Conservation (phyloP, 2,113 vertebrate genomes). For the Reinhardtius hippoglossoides region DNA sequence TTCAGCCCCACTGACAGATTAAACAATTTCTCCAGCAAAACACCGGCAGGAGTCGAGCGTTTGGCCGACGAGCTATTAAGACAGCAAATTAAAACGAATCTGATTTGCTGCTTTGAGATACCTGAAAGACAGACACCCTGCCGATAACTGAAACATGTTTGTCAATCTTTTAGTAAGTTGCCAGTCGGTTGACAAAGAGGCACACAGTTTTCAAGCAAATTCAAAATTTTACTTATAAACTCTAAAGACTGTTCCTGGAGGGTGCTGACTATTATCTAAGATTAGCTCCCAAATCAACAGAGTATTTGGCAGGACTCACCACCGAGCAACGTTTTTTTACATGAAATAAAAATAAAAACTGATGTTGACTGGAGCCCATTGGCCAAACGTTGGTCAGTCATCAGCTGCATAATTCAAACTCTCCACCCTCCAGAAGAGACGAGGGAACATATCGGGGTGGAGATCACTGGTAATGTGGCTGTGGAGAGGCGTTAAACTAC, state of each 20-base stretch:
- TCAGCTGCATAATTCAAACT: constrained; percentile 2
- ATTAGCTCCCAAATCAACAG: not conserved
- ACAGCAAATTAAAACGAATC: constrained; percentile 4
- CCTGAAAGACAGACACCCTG: not conserved
- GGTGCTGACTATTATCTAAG: not conserved
- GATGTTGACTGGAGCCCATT: constrained; percentile 2
- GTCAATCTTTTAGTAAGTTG: not conserved
- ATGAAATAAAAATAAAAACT: not conserved
- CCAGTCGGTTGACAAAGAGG: constrained; percentile 4
- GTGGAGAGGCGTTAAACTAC: constrained; percentile 1
- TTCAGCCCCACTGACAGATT: constrained; percentile 3
- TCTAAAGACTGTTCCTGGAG: too few relatives aligned
- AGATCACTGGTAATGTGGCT: too few relatives aligned
- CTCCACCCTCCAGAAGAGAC: too few relatives aligned
- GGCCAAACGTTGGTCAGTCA: constrained; percentile 23
- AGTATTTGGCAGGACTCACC: not conserved
- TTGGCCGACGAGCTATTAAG: constrained; percentile 3
- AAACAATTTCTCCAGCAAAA: not conserved
- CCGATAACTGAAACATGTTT: not conserved
- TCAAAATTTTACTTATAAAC: too few relatives aligned
- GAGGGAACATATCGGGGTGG: too few relatives aligned
- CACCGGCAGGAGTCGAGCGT: not conserved
- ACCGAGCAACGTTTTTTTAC: too few relatives aligned
- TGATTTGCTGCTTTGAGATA: not conserved
- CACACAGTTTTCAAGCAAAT: not conserved